A percentile compares a stretch with the other conserved stretches of the same genome.
Conservation (phyloP, 2,888 invertebrate genomes). For the Brachypalpus laphriformis region DNA sequence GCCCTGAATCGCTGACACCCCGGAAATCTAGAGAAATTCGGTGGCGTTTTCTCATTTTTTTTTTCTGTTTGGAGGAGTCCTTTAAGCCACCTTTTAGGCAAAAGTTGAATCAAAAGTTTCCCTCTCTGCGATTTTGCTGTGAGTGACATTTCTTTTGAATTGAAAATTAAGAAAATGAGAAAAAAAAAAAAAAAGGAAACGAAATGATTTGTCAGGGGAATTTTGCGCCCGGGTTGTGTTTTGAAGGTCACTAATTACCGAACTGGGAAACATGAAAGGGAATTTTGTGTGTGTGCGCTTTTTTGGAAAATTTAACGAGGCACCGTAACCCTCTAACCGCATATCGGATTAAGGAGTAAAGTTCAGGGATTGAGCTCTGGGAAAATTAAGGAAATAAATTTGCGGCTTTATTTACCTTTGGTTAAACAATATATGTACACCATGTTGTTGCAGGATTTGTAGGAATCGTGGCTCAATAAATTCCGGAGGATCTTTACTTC, state of each 20-base stretch:
- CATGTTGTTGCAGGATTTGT: too few species aligned
- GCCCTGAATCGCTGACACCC: constrained; percentile 25
- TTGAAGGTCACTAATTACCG: constrained; percentile 23
- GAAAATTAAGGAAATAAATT: neutral
- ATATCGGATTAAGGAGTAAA: neutral
- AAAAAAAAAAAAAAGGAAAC: neutral
- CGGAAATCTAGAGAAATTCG: constrained; percentile 20
- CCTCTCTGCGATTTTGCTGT: constrained; percentile 15
- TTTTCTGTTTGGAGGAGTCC: neutral
- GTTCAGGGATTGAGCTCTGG: neutral
- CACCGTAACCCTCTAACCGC: neutral
- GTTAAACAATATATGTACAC: too few species aligned
- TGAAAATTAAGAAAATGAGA: neutral
- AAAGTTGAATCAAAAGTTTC: constrained; percentile 2
- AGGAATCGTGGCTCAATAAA: too few species aligned
- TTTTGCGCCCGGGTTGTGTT: neutral
- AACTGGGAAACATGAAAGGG: constrained; percentile 26
- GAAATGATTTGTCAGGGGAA: constrained; percentile 40
- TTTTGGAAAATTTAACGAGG: neutral
- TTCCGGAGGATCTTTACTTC: too few species aligned
- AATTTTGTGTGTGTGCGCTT: neutral
- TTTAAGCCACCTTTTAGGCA: neutral
- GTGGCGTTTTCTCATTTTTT: neutral
- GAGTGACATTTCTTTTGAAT: constrained; percentile 38
- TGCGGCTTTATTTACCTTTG: neutral